phyloP scores from a whole-genome alignment of 1,140 invertebrate genomes.

The Magallana gigas region DNA sequence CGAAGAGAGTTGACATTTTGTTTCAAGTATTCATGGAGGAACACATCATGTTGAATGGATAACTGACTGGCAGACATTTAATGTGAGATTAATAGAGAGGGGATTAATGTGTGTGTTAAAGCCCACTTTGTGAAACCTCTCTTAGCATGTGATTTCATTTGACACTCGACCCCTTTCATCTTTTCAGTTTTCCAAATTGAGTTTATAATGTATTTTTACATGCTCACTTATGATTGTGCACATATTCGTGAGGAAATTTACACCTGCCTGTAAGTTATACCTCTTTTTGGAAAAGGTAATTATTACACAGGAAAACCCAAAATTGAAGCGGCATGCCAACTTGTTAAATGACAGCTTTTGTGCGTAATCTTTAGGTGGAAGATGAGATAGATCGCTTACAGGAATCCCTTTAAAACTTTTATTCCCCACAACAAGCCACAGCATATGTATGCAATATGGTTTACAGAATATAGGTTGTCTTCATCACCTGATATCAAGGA shows the following conservation, averaged over 20 bases:
- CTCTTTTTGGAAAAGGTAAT: slow-evolving; percentile 10
- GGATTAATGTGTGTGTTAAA: not conserved
- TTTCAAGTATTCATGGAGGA: too few relatives aligned
- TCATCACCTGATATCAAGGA: too few relatives aligned
- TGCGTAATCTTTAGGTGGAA: slow-evolving; percentile 6
- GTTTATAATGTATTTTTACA: slow-evolving; percentile 28
- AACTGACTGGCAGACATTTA: not conserved
- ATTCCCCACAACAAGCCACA: not conserved
- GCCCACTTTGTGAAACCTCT: not conserved
- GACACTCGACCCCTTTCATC: slow-evolving; percentile 12
- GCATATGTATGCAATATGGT: not conserved
- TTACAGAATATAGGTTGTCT: too few relatives aligned
- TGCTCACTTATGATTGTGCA: not conserved
- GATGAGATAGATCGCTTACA: slow-evolving; percentile 2
- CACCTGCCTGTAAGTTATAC: slow-evolving; percentile 27
- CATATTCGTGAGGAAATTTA: slow-evolving; percentile 26
- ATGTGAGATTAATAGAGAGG: not conserved
- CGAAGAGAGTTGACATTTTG: too few relatives aligned
- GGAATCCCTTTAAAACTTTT: not conserved
- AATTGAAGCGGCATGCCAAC: not conserved
- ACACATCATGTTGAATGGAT: not conserved
- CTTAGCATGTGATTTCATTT: not conserved
- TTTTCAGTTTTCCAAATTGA: slow-evolving; percentile 36
- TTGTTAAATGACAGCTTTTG: slow-evolving; percentile 27
- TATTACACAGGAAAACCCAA: slow-evolving; percentile 4